A percentile compares a stretch with the other conserved stretches of the same genome.
phyloP scores from a whole-genome alignment of 2,797 vertebrate species.

The Bovichtus variegatus region DNA sequence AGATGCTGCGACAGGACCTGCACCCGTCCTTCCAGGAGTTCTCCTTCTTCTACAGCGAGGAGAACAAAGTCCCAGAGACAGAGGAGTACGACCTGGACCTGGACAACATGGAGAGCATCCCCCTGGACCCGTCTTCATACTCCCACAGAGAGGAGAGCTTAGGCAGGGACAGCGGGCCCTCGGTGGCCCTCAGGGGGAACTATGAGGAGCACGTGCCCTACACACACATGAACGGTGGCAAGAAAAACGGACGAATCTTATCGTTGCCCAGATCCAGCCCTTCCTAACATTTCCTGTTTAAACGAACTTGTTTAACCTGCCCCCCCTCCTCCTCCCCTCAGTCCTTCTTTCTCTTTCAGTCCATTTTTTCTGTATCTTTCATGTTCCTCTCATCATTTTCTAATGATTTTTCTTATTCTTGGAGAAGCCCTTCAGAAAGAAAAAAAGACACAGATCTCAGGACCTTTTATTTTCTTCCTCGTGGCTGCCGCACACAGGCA shows the following conservation, averaged over 20 bases:
- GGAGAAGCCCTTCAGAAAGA: conserved; percentile 80
- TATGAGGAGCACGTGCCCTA: conserved; percentile 97
- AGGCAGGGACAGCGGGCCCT: conserved; percentile 89
- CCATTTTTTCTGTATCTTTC: conserved; percentile 59
- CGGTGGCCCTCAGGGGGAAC: conserved; percentile 90
- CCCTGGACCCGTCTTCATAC: conserved; percentile 94
- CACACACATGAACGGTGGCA: conserved; percentile 99
- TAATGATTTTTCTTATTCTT: conserved; percentile 76
- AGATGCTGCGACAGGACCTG: conserved; percentile 95
- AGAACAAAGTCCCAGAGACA: conserved; percentile 94
- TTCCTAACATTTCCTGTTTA: conserved; percentile 89
- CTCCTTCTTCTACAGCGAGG: conserved; percentile 98
- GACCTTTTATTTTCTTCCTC: conserved; percentile 85
- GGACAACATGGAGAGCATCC: conserved; percentile 99
- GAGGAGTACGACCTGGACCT: conserved; percentile 98
- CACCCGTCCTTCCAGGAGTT: conserved; percentile 93
- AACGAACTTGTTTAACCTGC: conserved; percentile 61
- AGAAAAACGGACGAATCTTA: conserved; percentile 95
- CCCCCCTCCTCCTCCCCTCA: conserved; percentile 14
- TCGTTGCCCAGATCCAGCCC: conserved; percentile 94
- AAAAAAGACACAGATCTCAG: conserved; percentile 89
- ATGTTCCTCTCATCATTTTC: conserved; percentile 66
- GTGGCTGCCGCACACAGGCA: conserved; percentile 83
- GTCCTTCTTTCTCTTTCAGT: conserved; percentile 64
- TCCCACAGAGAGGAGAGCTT: conserved; percentile 90